Evolutionary conservation across 2,888 invertebrate genomes (phyloP).

Genomic region (Drosophila testacea): DNA sequence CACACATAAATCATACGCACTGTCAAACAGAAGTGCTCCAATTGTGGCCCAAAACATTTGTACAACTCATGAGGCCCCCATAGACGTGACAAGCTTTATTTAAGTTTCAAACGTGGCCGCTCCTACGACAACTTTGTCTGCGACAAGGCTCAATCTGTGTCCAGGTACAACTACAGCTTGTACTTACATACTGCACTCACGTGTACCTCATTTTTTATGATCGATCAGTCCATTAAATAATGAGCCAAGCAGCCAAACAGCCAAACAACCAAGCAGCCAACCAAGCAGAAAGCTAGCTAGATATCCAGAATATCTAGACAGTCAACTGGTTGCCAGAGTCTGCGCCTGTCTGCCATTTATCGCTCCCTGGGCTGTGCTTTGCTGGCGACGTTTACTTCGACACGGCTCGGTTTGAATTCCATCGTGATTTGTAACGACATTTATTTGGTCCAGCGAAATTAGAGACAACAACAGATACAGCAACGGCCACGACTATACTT

Average conservation of each 20-base stretch:
- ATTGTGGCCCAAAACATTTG: constrained; percentile 83
- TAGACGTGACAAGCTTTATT: constrained; percentile 75
- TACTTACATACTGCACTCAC: constrained; percentile 72
- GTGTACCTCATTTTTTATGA: constrained; percentile 83
- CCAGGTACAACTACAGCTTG: constrained; percentile 68
- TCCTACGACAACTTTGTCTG: constrained; percentile 56
- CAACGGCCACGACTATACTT: constrained; percentile 34
- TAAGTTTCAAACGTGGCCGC: constrained; percentile 71
- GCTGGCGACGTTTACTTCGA: constrained; percentile 49
- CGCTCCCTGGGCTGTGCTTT: constrained; percentile 76
- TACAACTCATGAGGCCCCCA: constrained; percentile 61
- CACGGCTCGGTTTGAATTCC: constrained; percentile 75
- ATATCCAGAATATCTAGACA: constrained; percentile 15
- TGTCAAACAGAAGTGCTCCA: constrained; percentile 84
- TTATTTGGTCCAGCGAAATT: constrained; percentile 80
- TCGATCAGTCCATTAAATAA: constrained; percentile 84
- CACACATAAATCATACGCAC: constrained; percentile 82
- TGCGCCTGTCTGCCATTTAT: constrained; percentile 71
- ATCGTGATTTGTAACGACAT: constrained; percentile 84
- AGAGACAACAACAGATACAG: constrained; percentile 55
- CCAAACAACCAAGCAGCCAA: constrained; percentile 25
- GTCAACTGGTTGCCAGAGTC: constrained; percentile 40
- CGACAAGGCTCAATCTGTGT: constrained; percentile 37
- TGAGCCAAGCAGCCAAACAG: constrained; percentile 59
- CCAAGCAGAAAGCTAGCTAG: constrained; percentile 13